phyloP scores from a whole-genome alignment of 2,888 invertebrate species.

The Monochamus alternatus region DNA sequence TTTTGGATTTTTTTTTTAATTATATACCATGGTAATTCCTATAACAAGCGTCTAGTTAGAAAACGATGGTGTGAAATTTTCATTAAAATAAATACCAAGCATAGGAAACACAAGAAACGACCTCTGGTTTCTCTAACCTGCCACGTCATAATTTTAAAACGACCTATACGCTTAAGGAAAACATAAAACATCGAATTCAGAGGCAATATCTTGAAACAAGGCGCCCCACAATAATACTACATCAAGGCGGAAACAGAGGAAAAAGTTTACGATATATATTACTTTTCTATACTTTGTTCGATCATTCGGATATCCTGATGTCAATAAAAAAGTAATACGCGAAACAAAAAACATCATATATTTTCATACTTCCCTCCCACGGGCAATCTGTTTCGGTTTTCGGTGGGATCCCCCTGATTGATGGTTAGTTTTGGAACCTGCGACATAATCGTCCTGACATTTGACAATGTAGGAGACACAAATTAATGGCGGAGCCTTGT shows the following conservation, averaged over 20 bases:
- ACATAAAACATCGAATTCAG: background rate
- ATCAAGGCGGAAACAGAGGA: slow-evolving; percentile 13
- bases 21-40: too few relatives aligned
- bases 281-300: slow-evolving; percentile 6
- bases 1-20: too few relatives aligned
- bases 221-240: background rate
- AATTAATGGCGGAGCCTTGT: slow-evolving; percentile 54
- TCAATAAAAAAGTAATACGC: slow-evolving; percentile 37
- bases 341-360: slow-evolving; percentile 37
- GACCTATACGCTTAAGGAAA: slow-evolving; percentile 12
- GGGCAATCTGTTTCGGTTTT: slow-evolving; percentile 38
- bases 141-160: slow-evolving; percentile 2
- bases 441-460: slow-evolving; percentile 63
- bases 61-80: background rate
- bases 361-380: slow-evolving; percentile 33
- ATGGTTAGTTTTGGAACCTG: slow-evolving; percentile 54
- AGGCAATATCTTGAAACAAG: slow-evolving; percentile 6
- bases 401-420: slow-evolving; percentile 52
- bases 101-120: background rate
- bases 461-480: slow-evolving; percentile 59
- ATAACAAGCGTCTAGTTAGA: background rate
- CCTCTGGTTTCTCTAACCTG: background rate
- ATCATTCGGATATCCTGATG: slow-evolving; percentile 27
- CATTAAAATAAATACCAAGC: background rate
- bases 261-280: slow-evolving; percentile 12